A percentile compares a stretch with the other conserved stretches of the same genome.
Conservation (phyloP, 2,113 vertebrate genomes). For the Sapayoa aenigma region DNA sequence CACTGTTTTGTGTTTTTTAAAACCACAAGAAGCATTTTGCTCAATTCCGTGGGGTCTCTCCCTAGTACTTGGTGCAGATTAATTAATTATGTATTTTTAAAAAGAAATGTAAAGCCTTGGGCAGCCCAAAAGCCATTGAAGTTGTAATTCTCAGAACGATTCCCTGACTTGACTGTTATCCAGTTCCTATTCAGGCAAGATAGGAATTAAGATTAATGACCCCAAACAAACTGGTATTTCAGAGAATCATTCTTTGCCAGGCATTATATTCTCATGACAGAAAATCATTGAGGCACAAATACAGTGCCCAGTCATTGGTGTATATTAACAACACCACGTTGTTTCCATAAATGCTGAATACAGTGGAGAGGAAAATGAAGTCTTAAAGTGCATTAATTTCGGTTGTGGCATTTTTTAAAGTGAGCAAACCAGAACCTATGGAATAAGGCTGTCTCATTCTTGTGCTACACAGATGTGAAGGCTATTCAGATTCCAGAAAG, state of each 20-base stretch:
- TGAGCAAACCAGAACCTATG: background rate
- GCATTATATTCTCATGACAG: conserved; percentile 62
- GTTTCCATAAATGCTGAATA: conserved; percentile 54
- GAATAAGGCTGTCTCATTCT: background rate
- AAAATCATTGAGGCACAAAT: conserved; percentile 64
- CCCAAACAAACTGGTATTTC: conserved; percentile 60
- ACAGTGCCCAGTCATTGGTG: conserved; percentile 15
- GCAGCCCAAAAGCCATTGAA: background rate
- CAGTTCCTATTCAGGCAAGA: conserved; percentile 46
- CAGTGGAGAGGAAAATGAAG: background rate
- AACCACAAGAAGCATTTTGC: background rate
- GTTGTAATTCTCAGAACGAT: conserved; percentile 37
- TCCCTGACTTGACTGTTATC: conserved; percentile 18
- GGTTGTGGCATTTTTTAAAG: background rate
- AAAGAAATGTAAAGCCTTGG: background rate
- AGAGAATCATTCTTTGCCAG: conserved; percentile 53
- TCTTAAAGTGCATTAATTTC: conserved; percentile 30
- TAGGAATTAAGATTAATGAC: conserved; percentile 66
- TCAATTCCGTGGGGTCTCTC: background rate
- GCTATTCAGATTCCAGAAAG: background rate
- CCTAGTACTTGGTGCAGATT: background rate
- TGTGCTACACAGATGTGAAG: background rate
- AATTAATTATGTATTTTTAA: background rate
- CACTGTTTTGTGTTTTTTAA: background rate
- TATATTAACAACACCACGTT: conserved; percentile 49